A percentile compares a stretch with the other conserved stretches of the same genome.
These are phyloP conservation scores for Calephelis nemesis DNA, from an alignment of 1,140 invertebrate genomes.

Conservation along the genomic window DNA sequence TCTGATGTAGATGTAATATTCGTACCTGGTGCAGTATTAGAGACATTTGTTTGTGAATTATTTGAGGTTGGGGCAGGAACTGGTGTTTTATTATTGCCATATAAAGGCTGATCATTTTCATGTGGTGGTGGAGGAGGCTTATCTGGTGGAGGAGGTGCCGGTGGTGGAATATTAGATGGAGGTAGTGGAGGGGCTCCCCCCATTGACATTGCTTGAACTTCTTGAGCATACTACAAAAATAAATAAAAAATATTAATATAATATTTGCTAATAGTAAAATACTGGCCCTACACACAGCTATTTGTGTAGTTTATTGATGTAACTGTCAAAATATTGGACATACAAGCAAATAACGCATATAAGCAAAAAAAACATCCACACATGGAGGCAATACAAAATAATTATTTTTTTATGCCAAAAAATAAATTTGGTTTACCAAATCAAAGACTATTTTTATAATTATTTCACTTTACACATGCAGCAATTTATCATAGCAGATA, in stretches of 20 bases:
- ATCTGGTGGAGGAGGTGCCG: slow-evolving; percentile 72
- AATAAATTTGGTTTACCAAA: too few relatives aligned
- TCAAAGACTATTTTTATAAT: too few relatives aligned
- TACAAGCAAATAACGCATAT: too few relatives aligned
- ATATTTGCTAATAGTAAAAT: slow-evolving; percentile 6
- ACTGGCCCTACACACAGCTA: too few relatives aligned
- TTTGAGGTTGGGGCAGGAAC: slow-evolving; percentile 41
- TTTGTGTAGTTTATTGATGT: too few relatives aligned
- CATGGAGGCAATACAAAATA: too few relatives aligned
- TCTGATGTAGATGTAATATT: slow-evolving; percentile 41
- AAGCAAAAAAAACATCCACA: too few relatives aligned
- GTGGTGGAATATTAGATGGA: slow-evolving; percentile 62
- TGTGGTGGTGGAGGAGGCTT: slow-evolving; percentile 66
- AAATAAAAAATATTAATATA: background rate
- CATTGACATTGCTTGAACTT: slow-evolving; percentile 73
- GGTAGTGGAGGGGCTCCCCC: slow-evolving; percentile 66
- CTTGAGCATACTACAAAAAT: slow-evolving; percentile 80
- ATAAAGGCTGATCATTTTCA: slow-evolving; percentile 66
- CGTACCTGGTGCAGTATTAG: slow-evolving; percentile 38
- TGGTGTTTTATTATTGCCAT: slow-evolving; percentile 34
- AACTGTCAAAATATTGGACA: too few relatives aligned
- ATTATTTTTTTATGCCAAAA: too few relatives aligned
- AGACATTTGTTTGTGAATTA: slow-evolving; percentile 38
- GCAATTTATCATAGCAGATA: too few relatives aligned
- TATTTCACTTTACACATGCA: too few relatives aligned